Evolutionary conservation across 1,140 invertebrate species (phyloP).

Genomic region (Batillaria attramentaria): DNA sequence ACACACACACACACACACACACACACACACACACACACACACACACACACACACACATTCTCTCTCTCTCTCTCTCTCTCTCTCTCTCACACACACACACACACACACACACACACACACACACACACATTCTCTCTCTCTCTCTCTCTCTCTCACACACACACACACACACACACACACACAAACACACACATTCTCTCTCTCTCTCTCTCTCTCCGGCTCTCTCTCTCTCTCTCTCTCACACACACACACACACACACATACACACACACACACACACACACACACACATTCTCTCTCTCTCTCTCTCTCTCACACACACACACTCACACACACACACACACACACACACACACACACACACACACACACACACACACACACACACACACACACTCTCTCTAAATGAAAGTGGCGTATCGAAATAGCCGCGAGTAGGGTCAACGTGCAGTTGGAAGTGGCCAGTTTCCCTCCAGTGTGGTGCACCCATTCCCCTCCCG

Average conservation of each 20-base stretch:
- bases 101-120: conserved; percentile 7
- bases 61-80: conserved; percentile 14
- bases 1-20: conserved; percentile 14
- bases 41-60: neutral
- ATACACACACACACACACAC: neutral
- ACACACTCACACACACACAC: neutral
- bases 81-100: conserved; percentile 9
- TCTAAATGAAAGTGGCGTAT: neutral
- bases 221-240: conserved; percentile 2
- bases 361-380: conserved; percentile 2
- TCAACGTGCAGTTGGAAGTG: neutral
- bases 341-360: conserved; percentile 2
- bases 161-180: neutral
- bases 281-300: neutral
- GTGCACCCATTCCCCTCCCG: neutral
- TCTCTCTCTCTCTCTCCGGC: neutral
- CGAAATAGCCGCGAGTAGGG: neutral
- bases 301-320: neutral
- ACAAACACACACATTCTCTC: neutral
- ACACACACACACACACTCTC: neutral
- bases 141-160: neutral
- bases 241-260: neutral
- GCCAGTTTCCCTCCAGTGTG: neutral
- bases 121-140: neutral
- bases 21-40: neutral